phyloP scores from a whole-genome alignment of 2,888 invertebrate genomes.

The Cenopis cana region DNA sequence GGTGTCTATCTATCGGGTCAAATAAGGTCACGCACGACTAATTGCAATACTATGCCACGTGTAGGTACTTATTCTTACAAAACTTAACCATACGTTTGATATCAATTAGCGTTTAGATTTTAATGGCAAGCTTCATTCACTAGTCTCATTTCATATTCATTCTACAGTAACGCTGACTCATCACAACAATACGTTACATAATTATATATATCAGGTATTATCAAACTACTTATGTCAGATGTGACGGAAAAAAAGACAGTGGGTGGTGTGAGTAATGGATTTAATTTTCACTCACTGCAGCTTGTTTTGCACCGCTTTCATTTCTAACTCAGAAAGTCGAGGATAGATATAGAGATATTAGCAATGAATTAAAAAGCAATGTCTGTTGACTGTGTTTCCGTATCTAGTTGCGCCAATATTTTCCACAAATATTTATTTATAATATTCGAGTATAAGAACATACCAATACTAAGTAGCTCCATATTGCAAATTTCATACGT shows the following conservation, averaged over 20 bases:
- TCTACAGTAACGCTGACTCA: slow-evolving; percentile 45
- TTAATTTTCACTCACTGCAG: too few relatives aligned
- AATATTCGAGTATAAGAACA: background rate
- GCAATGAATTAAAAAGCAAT: too few relatives aligned
- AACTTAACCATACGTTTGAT: background rate
- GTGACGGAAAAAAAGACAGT: too few relatives aligned
- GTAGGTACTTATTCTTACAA: background rate
- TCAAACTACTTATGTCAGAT: too few relatives aligned
- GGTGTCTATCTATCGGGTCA: slow-evolving; percentile 31
- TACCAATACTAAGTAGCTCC: background rate
- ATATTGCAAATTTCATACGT: slow-evolving; percentile 13
- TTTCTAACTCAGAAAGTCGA: too few relatives aligned
- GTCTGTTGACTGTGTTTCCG: background rate
- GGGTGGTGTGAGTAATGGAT: too few relatives aligned
- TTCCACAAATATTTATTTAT: too few relatives aligned
- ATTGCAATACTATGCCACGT: slow-evolving; percentile 1
- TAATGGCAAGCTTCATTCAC: background rate
- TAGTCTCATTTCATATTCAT: background rate
- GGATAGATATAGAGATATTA: too few relatives aligned
- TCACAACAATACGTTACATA: slow-evolving; percentile 49
- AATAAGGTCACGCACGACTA: slow-evolving; percentile 34
- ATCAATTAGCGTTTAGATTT: background rate
- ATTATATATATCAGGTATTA: slow-evolving; percentile 18
- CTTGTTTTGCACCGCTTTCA: too few relatives aligned
- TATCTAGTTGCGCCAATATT: background rate